Base-by-base conservation (phyloP, 2,888 invertebrate species). In the Endotricha flammealis region DNA sequence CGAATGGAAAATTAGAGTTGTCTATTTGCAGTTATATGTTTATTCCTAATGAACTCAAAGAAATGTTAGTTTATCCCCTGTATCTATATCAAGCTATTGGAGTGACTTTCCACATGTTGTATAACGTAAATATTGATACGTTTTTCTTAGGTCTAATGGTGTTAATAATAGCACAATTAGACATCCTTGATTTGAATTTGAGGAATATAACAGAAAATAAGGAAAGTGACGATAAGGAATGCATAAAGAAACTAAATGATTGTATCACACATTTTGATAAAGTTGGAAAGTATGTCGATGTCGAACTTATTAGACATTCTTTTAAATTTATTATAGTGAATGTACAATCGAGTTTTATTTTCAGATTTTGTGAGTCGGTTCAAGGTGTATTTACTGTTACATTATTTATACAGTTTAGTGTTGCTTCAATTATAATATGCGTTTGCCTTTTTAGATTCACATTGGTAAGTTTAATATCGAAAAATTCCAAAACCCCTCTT, bases 361-460 rank as follows among this genome's bases (percentile, higher is more conserved):
- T 3, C 45, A 80, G 80, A 40, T 74, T 69, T 42, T 75, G 71
- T 40, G 7, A 33, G n/a, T 46, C 70, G 8, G 45, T 74, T 9
- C 52, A 79, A 52, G 45, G 67, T 1, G 53, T 64, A 5, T 80
- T 78, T 30, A 67, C 69, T 33, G 14, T 57, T 1, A 57, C 66
- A 1, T 16, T 79, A 20, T 75, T 81, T 44, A 42, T 64, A 6
- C 79, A 78, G 44, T 73, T 79, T 20, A 50, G 66, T 31, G 51
- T 73, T 53, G 64, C 73, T 1, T 74, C 78, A 1, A 64, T 62
- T 36, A 62, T 75, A 9, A 69, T 80, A 40, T 81, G 81, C 41
- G 62, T 75, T 33, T 72, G 72, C 20, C 54, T 78, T 4, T 70
- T 72, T 43, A 60, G 76, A 46, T 77, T 79, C 44, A 78, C 74